phyloP scores from a whole-genome alignment of 2,113 vertebrate genomes.

The Dolichallabes microphthalmus region DNA sequence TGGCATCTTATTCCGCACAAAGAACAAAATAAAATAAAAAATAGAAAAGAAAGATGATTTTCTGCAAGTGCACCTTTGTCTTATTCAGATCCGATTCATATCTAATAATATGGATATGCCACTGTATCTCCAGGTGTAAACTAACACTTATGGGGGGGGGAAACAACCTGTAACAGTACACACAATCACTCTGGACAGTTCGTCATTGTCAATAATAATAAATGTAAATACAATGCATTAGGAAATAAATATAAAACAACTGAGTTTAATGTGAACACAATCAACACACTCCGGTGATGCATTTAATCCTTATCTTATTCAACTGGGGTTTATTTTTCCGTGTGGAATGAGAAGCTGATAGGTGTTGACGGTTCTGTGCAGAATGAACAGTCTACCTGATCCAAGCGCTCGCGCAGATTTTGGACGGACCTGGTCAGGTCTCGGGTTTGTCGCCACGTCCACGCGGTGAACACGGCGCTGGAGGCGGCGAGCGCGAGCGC shows the following conservation, averaged over 20 bases:
- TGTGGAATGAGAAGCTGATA: not conserved
- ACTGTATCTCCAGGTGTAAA: not conserved
- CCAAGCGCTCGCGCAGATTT: conserved; percentile 73
- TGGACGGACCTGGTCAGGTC: conserved; percentile 76
- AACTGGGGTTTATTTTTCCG: no score
- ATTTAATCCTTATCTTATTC: not conserved
- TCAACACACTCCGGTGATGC: not conserved
- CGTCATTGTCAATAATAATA: not conserved
- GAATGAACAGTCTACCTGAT: conserved; percentile 66
- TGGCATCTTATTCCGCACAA: not conserved
- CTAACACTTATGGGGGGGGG: no score
- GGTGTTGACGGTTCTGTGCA: conserved; percentile 4
- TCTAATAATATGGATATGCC: not conserved
- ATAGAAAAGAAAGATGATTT: not conserved
- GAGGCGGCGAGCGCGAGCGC: conserved; percentile 74
- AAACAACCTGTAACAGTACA: not conserved
- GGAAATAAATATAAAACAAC: not conserved
- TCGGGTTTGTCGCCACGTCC: conserved; percentile 77
- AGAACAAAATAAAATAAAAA: not conserved
- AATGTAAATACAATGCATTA: not conserved
- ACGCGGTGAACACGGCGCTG: conserved; percentile 76
- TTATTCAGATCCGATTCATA: not conserved
- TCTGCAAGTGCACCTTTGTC: not conserved
- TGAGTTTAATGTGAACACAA: not conserved
- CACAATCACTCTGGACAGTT: not conserved